Percentiles rank a stretch among this genome's conserved stretches.
Evolutionary conservation across 2,888 invertebrate genomes (phyloP).

Genomic region (Drosophila suboccidentalis): DNA sequence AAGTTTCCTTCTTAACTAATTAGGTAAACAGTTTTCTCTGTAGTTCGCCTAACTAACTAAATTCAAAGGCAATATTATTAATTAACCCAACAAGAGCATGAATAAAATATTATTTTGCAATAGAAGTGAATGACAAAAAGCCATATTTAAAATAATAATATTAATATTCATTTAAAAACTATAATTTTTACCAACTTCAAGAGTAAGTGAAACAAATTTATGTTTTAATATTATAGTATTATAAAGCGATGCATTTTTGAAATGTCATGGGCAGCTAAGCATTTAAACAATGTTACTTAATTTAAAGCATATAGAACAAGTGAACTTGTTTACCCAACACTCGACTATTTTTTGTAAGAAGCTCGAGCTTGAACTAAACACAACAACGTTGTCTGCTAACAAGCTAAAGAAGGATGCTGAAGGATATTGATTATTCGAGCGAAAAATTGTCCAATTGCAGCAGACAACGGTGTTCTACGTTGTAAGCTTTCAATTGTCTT

Average conservation of each 20-base stretch:
- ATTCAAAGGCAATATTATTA: not conserved
- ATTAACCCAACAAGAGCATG: not conserved
- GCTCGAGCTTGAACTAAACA: not conserved
- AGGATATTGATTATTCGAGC: conserved; percentile 6
- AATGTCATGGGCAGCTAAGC: not conserved
- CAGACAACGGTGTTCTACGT: not conserved
- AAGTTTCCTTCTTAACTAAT: not conserved
- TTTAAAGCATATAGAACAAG: not conserved
- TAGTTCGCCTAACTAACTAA: not conserved
- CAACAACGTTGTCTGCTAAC: conserved; percentile 2
- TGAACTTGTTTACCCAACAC: not conserved
- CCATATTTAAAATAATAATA: too few species aligned
- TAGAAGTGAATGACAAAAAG: too few species aligned
- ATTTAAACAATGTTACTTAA: not conserved
- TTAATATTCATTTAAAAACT: too few species aligned
- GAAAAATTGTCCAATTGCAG: not conserved
- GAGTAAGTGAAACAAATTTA: not conserved
- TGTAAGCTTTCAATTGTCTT: not conserved
- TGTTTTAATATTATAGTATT: too few species aligned
- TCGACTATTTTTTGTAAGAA: not conserved
- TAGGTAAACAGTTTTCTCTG: not conserved
- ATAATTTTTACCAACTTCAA: not conserved
- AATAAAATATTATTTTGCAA: not conserved
- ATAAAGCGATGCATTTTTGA: too few species aligned
- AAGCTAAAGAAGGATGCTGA: not conserved